A percentile compares a stretch with the other conserved stretches of the same genome.
These are phyloP conservation scores for Julus scanicus DNA, from an alignment of 2,888 invertebrate genomes.

Conservation along the genomic window DNA sequence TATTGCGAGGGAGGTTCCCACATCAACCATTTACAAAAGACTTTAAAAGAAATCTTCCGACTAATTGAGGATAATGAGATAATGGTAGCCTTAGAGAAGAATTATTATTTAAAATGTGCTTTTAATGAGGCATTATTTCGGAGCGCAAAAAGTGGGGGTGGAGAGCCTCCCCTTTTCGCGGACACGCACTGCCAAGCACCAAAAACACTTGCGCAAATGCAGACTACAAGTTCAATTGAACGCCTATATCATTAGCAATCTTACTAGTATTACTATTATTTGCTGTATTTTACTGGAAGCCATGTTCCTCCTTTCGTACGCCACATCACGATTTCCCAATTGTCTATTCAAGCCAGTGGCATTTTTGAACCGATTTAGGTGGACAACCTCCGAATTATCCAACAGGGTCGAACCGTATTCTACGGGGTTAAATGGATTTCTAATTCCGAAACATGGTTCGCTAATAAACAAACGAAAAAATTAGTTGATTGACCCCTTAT, in stretches of 20 bases:
- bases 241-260: neutral
- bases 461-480: conserved; percentile 15
- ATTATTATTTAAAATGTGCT: conserved; percentile 34
- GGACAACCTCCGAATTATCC: conserved; percentile 34
- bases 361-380: conserved; percentile 38
- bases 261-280: neutral
- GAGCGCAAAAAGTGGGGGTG: neutral
- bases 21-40: neutral
- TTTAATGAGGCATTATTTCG: conserved; percentile 15
- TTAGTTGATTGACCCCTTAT: conserved; percentile 36
- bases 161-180: neutral
- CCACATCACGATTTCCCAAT: conserved; percentile 1
- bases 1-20: conserved; percentile 17
- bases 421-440: conserved; percentile 28
- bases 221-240: neutral
- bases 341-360: conserved; percentile 18
- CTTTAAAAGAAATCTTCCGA: conserved; percentile 34
- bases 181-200: neutral
- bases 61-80: conserved; percentile 38
- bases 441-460: conserved; percentile 7
- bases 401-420: conserved; percentile 34
- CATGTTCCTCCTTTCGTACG: neutral
- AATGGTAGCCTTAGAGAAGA: conserved; percentile 16
- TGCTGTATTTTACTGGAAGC: neutral
- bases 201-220: neutral